phyloP scores from a whole-genome alignment of 2,113 vertebrate species.

The Regulus satrapa region DNA sequence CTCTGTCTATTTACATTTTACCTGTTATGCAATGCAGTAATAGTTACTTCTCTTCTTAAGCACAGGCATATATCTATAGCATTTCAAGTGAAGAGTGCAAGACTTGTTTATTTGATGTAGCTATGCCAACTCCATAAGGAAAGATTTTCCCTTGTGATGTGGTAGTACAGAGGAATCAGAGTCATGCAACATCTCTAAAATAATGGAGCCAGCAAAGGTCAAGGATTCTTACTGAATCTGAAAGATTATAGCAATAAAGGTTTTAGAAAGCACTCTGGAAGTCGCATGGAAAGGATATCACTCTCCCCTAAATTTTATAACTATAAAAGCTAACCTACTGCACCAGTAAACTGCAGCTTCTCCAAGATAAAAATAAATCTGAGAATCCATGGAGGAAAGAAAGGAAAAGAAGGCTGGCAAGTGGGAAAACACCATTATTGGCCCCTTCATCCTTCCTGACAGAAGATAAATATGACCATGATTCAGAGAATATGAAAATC shows the following conservation, averaged over 20 bases:
- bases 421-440: neutral
- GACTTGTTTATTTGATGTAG: neutral
- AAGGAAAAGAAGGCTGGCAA: neutral
- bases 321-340: slow-evolving; percentile 34
- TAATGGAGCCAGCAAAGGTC: slow-evolving; percentile 11
- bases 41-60: neutral
- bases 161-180: neutral
- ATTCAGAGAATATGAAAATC: neutral
- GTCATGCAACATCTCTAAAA: neutral
- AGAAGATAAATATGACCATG: neutral
- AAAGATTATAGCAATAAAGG: slow-evolving; percentile 48
- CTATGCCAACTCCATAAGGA: neutral
- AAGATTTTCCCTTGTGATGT: neutral
- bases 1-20: neutral
- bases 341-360: neutral
- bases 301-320: slow-evolving; percentile 24
- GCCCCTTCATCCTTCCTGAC: neutral
- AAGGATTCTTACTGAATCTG: slow-evolving; percentile 34
- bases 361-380: neutral
- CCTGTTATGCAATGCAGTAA: neutral
- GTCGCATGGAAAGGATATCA: slow-evolving; percentile 15
- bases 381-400: neutral
- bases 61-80: neutral
- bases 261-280: slow-evolving; percentile 31
- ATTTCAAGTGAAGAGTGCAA: neutral